These are phyloP conservation scores for Melinopterus prodromus DNA, from an alignment of 2,888 invertebrate species.

Conservation along the genomic window DNA sequence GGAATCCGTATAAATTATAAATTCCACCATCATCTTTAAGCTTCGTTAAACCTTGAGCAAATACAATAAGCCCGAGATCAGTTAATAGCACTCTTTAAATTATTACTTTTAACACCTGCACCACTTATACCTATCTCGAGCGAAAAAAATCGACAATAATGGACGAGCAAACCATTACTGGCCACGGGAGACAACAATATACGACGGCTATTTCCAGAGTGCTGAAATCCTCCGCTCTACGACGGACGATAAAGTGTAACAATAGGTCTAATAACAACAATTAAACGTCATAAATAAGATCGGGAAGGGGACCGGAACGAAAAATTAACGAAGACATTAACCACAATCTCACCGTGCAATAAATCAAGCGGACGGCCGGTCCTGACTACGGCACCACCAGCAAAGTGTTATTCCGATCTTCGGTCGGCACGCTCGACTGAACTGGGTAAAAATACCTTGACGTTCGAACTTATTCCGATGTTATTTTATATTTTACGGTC, in stretches of 20 bases:
- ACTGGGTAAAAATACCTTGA: too few relatives aligned
- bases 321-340: constrained; percentile 31
- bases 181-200: neutral
- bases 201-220: neutral
- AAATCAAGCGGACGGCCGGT: constrained; percentile 14
- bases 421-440: too few relatives aligned
- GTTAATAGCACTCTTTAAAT: neutral
- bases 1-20: too few relatives aligned
- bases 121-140: neutral
- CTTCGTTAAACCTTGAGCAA: neutral
- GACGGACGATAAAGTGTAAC: constrained; percentile 7
- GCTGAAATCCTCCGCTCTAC: neutral
- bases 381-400: too few relatives aligned
- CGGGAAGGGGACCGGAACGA: constrained; percentile 28
- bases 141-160: neutral
- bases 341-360: constrained; percentile 26
- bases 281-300: constrained; percentile 32
- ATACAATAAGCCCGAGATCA: neutral
- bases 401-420: too few relatives aligned
- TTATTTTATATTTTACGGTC: too few relatives aligned
- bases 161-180: neutral
- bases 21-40: neutral
- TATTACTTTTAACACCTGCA: neutral
- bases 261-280: constrained; percentile 32
- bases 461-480: too few relatives aligned